Base-by-base conservation (phyloP, 2,888 invertebrate species). In the Pseudococcus viburni region DNA sequence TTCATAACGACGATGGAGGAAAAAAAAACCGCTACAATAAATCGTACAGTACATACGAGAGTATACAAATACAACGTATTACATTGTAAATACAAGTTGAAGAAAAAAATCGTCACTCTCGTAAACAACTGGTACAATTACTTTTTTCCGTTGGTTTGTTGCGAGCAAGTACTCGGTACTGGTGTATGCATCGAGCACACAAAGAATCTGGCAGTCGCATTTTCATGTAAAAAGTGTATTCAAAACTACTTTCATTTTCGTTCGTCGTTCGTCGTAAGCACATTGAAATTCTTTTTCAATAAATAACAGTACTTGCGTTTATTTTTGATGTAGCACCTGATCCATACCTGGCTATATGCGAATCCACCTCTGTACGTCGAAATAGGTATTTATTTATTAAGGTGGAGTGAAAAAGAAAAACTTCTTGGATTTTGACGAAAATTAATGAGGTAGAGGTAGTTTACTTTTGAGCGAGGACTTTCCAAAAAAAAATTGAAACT, bases 81-180 rank as follows among this genome's bases (percentile, higher is more conserved):
- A 59, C 17, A 59, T 59, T 59, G 59, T 51, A 51, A 51, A 17
- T 51, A 51, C 7, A 22, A 64, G 8, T 22, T 19, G 22, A 19
- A 64, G 64, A 64, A 64, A 22, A 64, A 22, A 22, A 64, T 64
- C 22, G 22, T 6, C 22, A 64, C 19, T 64, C 64, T 64, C 64
- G 64, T 22, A 22, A 64, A 64, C 22, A 64, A 64, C 64, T 22
- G 64, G 19, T 64, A 77, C 77, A 77, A 77, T 77, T 77, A 77
- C 77, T 77, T 77, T 77, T 77, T 77, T 77, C 77, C 77, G 77
- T 39, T 77, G 39, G 12, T 77, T 39, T 26, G 77, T 15, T 39
- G 51, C 51, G 51, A 51, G 15, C 17, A 51, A 15, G 51, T 12
- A 15, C 15, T 51, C 12, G 0, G 51, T 51, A 51, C 51, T 51